Conservation (phyloP, 2,888 invertebrate genomes). For the Hirudinaria manillensis region DNA sequence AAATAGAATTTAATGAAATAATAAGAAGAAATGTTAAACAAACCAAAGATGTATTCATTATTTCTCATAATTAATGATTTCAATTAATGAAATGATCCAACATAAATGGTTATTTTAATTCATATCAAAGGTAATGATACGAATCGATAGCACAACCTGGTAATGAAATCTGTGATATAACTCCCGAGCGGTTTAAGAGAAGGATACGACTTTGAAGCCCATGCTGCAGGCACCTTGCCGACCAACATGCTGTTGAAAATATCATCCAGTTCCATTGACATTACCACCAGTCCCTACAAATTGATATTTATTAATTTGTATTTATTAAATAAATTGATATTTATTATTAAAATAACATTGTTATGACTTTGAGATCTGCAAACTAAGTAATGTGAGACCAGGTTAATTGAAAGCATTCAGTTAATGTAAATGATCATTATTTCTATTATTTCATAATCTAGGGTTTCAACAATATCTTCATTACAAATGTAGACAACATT, state of each 20-base stretch:
- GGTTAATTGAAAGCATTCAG: not conserved
- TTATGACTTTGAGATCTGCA: too few species aligned
- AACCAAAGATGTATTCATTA: not conserved
- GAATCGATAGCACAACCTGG: slow-evolving; percentile 55
- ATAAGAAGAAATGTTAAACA: not conserved
- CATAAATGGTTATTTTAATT: not conserved
- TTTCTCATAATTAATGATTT: not conserved
- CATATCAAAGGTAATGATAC: not conserved
- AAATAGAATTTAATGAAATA: slow-evolving; percentile 38
- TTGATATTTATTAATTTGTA: not conserved
- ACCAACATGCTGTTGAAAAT: slow-evolving; percentile 52
- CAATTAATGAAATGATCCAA: not conserved
- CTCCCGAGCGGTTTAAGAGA: slow-evolving; percentile 54
- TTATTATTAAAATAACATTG: not conserved
- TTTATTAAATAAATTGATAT: slow-evolving; percentile 1
- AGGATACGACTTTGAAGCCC: slow-evolving; percentile 55
- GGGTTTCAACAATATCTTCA: not conserved
- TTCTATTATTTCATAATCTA: not conserved
- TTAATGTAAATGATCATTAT: not conserved
- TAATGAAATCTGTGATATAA: slow-evolving; percentile 59
- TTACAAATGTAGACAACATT: not conserved
- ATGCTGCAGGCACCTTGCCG: slow-evolving; percentile 52
- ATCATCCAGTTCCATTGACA: slow-evolving; percentile 54
- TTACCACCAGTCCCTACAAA: slow-evolving; percentile 50
- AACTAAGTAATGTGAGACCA: too few species aligned